Base-by-base conservation (phyloP, 2,797 vertebrate genomes). In the Diplodus puntazzo region DNA sequence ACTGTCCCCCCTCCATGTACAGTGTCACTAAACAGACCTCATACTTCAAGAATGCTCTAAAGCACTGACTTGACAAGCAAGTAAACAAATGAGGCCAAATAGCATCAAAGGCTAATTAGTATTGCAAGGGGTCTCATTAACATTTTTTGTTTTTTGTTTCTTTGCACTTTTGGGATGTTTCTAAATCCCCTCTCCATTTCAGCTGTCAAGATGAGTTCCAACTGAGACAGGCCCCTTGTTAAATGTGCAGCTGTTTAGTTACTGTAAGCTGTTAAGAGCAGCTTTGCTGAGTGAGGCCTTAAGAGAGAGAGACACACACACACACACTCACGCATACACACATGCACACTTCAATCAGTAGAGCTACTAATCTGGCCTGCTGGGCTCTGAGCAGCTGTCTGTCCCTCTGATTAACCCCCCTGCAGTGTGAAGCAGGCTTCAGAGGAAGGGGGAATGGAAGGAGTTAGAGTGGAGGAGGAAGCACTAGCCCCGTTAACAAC, bases 191-290 rank as follows among this genome's bases (percentile, higher is more conserved):
- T 81, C 87, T 88, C 82, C 69, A 75, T 89, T 89, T 78, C 85
- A 84, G 46, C 1, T 58, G 48, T n/a, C 34, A 79, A 80, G 81
- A 79, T 4, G n/a, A 74, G 77, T 71, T 82, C 69, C 68, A 55
- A 39, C 67, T 86, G 84, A 84, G 90, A 88, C 76, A 27, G 75
- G 61, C 59, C 80, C 55, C 78, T 92, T 89, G 87, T 92, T 91
- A 92, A 93, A 93, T 77, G 83, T 90, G 86, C 92, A 92, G 88
- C 88, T 91, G 89, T 92, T 92, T 89, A 87, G 74, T 86, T 83
- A 80, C 83, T 84, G 87, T 93, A 94, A 94, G 91, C 92, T 76
- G 86, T 91, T 95, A 90, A 95, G 81, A 84, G n/a, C 72, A 90
- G 92, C 92, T 93, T 93, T 92, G 84, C 76, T 62, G 68, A 84